Conservation (phyloP, 2,113 vertebrate species). For the Zosterops lateralis region DNA sequence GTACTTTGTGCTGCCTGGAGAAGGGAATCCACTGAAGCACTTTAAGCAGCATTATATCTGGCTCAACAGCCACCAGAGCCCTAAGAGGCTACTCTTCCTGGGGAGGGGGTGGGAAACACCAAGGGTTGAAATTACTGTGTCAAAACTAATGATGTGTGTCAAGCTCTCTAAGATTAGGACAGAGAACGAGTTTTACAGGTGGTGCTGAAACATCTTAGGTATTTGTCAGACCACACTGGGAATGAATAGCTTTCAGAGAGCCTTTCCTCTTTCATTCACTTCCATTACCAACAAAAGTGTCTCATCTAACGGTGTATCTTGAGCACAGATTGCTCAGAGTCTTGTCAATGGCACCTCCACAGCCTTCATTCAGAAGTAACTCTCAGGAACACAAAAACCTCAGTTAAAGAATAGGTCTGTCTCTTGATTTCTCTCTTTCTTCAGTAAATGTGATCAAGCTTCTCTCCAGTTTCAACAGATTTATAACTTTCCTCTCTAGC, state of each 20-base stretch:
- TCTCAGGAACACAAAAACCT: constrained; percentile 38
- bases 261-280: constrained; percentile 13
- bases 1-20: neutral
- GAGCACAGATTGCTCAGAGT: constrained; percentile 31
- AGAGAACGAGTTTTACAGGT: constrained; percentile 11
- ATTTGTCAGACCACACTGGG: neutral
- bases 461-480: constrained; percentile 22
- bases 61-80: neutral
- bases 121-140: constrained; percentile 8
- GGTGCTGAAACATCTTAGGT: constrained; percentile 15
- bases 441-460: constrained; percentile 27
- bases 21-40: neutral
- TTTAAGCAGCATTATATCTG: neutral
- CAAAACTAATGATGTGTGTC: constrained; percentile 29
- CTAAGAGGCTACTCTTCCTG: neutral
- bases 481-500: constrained; percentile 34
- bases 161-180: neutral
- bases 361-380: constrained; percentile 3
- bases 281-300: constrained; percentile 38
- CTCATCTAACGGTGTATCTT: constrained; percentile 6
- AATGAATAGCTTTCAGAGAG: constrained; percentile 34
- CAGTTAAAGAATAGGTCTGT: constrained; percentile 16
- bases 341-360: constrained; percentile 5
- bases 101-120: neutral
- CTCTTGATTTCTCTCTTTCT: neutral